Conservation (phyloP, 2,113 vertebrate species). For the Macheiramphus alcinus region DNA sequence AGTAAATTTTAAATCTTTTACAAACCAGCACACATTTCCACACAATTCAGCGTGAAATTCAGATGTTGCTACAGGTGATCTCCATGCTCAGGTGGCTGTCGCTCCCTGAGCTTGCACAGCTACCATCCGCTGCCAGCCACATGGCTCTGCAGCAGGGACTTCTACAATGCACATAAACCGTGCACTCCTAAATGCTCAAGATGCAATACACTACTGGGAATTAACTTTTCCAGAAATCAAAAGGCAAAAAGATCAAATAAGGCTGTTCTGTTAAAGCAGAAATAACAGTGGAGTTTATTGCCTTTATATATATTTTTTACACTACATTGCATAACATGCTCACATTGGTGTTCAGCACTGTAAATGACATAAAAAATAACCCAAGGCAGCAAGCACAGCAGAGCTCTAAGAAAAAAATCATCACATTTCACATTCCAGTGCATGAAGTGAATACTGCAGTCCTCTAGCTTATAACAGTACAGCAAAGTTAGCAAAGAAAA, state of each 20-base stretch:
- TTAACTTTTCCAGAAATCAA: not conserved
- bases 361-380: slow-evolving; percentile 56
- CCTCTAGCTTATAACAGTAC: not conserved
- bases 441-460: not conserved
- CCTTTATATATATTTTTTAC: not conserved
- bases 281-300: not conserved
- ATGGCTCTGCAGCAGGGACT: not conserved
- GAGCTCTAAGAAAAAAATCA: not conserved
- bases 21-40: not conserved
- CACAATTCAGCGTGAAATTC: not conserved
- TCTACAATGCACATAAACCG: rapidly evolving
- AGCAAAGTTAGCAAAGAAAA: slow-evolving; percentile 15
- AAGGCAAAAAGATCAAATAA: not conserved
- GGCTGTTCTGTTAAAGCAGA: not conserved
- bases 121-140: rapidly evolving
- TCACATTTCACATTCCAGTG: slow-evolving; percentile 9
- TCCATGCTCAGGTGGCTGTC: not conserved
- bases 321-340: not conserved
- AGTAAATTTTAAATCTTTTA: not conserved
- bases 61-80: not conserved
- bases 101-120: not conserved
- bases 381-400: slow-evolving; percentile 6
- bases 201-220: not conserved
- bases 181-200: not conserved
- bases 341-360: not conserved